Base-by-base conservation (phyloP, 2,888 invertebrate species). In the Acheta domesticus region DNA sequence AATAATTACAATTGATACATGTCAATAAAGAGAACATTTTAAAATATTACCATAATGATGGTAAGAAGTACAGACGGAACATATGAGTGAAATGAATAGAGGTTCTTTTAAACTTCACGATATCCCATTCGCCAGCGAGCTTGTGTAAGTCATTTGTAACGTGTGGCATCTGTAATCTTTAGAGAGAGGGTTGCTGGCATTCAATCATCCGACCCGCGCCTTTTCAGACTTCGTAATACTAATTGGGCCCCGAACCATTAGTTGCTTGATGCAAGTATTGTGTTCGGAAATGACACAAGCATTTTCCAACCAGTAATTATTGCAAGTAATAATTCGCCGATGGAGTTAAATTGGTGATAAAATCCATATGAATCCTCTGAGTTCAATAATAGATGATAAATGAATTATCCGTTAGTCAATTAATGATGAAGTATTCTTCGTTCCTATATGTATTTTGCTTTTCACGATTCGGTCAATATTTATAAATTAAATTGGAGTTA, bases 361-460 rank as follows among this genome's bases (percentile, higher is more conserved):
- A 62, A n/a, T n/a, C n/a, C n/a, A 62, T 62, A 19, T 62, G n/a
- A 62, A 62, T 62, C 14, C 62, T 62, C 16, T 8, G 62, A 19
- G 62, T 19, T 14, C n/a, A 62, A 62, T 62, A 62, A 62, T 62
- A 62, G 62, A 62, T 62, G 62, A 62, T 62, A 62, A 62, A 62
- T 62, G 62, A 62, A 62, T 62, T 62, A 62, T 14, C 1, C n/a
- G 62, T 62, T 4, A 19, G n/a, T 14, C 62, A 14, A 62, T 62
- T 62, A 19, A n/a, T n/a, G 62, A 62, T 62, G 16, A 62, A n/a
- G n/a, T 36, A 19, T 62, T 14, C 62, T 62, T 62, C n/a, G 14
- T 12, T 62, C n/a, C 1, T n/a, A 62, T 14, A 62, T 62, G n/a
- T 62, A 19, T 62, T 62, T 62, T 16, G 62, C 14, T 62, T 62